These are phyloP conservation scores for Ptychadena robeensis DNA, from an alignment of 2,797 vertebrate genomes.

Conservation along the genomic window DNA sequence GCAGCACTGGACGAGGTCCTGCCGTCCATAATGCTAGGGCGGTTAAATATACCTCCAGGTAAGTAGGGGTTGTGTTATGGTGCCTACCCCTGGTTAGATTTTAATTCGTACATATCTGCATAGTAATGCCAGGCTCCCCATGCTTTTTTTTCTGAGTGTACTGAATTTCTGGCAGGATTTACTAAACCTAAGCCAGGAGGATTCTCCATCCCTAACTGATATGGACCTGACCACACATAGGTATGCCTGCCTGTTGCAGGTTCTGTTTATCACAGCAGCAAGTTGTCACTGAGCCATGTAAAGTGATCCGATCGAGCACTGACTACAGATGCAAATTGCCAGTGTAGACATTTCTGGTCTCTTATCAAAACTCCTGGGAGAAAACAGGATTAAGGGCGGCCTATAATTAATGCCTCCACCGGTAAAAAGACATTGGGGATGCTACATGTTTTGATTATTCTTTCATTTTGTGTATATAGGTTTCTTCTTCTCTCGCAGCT, in stretches of 20 bases:
- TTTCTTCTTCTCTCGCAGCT: slow-evolving; percentile 75
- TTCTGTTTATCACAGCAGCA: not conserved
- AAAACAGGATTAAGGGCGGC: slow-evolving; percentile 63
- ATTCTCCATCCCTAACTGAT: no score
- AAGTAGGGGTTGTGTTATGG: no score
- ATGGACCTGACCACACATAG: slow-evolving; percentile 4
- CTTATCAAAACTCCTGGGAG: slow-evolving; percentile 48
- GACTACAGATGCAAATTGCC: slow-evolving; percentile 8
- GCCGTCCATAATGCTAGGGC: no score
- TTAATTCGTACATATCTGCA: no score
- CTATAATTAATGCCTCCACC: slow-evolving; percentile 77
- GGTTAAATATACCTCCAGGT: no score
- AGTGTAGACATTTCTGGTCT: slow-evolving; percentile 62
- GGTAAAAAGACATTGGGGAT: slow-evolving; percentile 78
- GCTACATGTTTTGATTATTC: slow-evolving; percentile 79
- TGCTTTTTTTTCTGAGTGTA: no score
- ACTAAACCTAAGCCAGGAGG: no score
- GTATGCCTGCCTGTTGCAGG: slow-evolving; percentile 25
- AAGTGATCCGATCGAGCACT: not conserved
- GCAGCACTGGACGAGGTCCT: no score
- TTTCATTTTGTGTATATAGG: slow-evolving; percentile 82
- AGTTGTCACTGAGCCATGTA: slow-evolving; percentile 23
- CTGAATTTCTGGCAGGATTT: no score
- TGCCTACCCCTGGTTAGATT: no score
- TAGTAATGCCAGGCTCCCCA: no score